These are phyloP conservation scores for Torymus aiolomorphi DNA, from an alignment of 2,888 invertebrate genomes.

Conservation along the genomic window DNA sequence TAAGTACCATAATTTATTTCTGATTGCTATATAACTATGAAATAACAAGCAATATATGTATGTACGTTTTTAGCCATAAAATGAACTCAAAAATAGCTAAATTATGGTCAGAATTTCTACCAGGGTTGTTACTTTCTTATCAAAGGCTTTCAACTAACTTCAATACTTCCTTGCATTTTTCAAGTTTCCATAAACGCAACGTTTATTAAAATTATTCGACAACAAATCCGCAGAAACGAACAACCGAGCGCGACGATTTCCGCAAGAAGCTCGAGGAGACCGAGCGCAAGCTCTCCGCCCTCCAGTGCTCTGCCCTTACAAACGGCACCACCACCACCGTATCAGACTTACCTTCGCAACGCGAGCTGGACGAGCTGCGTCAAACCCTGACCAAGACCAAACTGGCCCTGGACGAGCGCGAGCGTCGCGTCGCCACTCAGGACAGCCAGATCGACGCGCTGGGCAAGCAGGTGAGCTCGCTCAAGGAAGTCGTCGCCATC, in stretches of 20 bases:
- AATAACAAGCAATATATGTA: too few relatives aligned
- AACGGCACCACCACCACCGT: neutral
- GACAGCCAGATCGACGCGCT: conserved; percentile 87
- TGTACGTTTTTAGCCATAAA: too few relatives aligned
- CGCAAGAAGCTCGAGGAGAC: conserved; percentile 65
- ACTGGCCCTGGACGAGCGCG: conserved; percentile 67
- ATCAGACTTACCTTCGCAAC: conserved; percentile 52
- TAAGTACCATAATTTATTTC: too few relatives aligned
- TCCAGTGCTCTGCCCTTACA: neutral
- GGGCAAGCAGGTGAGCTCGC: conserved; percentile 83
- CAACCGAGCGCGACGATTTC: conserved; percentile 67
- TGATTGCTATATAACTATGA: too few relatives aligned
- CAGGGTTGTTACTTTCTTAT: too few relatives aligned
- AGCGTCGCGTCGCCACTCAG: conserved; percentile 78
- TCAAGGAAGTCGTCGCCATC: conserved; percentile 88
- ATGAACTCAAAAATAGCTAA: too few relatives aligned
- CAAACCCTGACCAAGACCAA: conserved; percentile 66
- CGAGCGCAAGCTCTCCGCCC: conserved; percentile 65
- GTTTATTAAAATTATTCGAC: neutral
- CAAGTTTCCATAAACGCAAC: too few relatives aligned
- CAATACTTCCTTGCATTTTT: too few relatives aligned
- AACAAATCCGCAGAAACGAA: conserved; percentile 62
- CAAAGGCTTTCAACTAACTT: too few relatives aligned
- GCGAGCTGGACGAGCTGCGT: conserved; percentile 67
- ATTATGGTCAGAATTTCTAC: too few relatives aligned